Base-by-base conservation (phyloP, 53 echinoderm and acorn worm genomes). In the Pentamera pediparva region DNA sequence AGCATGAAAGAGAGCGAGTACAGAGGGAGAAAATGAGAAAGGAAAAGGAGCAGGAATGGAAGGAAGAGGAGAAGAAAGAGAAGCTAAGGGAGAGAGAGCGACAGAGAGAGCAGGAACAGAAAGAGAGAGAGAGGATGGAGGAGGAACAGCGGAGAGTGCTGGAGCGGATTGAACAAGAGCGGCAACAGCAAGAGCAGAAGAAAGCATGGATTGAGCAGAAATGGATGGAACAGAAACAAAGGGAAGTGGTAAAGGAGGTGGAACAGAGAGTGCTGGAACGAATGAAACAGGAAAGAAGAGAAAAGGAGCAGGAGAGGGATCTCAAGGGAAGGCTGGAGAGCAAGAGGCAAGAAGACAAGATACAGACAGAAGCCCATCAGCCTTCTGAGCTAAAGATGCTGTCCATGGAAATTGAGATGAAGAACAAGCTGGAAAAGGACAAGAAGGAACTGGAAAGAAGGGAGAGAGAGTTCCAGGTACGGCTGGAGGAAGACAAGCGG, bases 31-130 rank as follows among this genome's bases (percentile, higher is more conserved):
- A 15, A 43, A 47, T 43, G 22, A 20, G 30, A 5, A 67, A 43
- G 67, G 67, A 67, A 41, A 38, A 62, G 35, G 65, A 37, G 24
- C 20, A 37, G 27, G 40, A 39, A 12, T 7, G 40, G 65, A 65
- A 39, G 6, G 25, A 39, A 12, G 40, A 39, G 27, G 40, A 65
- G 40, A 26, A n/a, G 19, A 38, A 39, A 19, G 65, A 65, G 26
- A 24, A 6, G 7, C 15, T 9, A 27, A 5, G 6, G 35, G 37
- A 65, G 24, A 37, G 37, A 39, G 11, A 67, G 19, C 15, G 17
- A 13, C 13, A 17, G 17, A 17, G 18, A 21, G 6, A 13, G 20
- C 5, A 62, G 62, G 18, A 21, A 32, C 29, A 25, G 12, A 67
- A 67, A 27, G 41, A 21, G 22, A n/a, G 25, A 21, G 39, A 36